Conservation (phyloP, 2,113 vertebrate genomes). For the Pygoscelis antarcticus region DNA sequence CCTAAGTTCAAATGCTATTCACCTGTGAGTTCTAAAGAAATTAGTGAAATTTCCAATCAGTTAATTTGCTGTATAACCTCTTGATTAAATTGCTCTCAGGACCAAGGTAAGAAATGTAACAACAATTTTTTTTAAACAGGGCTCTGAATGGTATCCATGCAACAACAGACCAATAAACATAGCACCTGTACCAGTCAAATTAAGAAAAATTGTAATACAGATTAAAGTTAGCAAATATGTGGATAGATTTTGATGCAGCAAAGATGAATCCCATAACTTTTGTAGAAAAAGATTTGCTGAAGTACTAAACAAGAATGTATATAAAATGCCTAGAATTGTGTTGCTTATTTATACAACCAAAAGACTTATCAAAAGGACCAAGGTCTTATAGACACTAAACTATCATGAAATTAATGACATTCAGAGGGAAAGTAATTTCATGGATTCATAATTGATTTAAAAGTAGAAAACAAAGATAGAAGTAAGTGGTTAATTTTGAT, state of each 20-base stretch:
- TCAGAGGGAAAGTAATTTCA: not conserved
- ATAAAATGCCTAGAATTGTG: not conserved
- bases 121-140: not conserved
- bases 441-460: not conserved
- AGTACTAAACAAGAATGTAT: not conserved
- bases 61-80: not conserved
- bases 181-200: not conserved
- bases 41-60: not conserved
- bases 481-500: not conserved
- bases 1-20: not conserved
- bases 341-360: not conserved
- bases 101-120: not conserved
- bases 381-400: not conserved
- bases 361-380: not conserved
- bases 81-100: not conserved
- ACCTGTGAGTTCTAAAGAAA: not conserved
- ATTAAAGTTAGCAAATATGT: not conserved
- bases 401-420: not conserved
- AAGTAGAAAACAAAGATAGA: not conserved
- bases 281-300: not conserved
- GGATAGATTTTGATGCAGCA: not conserved
- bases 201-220: not conserved
- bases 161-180: not conserved
- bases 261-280: not conserved
- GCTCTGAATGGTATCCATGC: not conserved